Conservation (phyloP, 1,140 invertebrate genomes). For the Diorhabda sublineata region DNA sequence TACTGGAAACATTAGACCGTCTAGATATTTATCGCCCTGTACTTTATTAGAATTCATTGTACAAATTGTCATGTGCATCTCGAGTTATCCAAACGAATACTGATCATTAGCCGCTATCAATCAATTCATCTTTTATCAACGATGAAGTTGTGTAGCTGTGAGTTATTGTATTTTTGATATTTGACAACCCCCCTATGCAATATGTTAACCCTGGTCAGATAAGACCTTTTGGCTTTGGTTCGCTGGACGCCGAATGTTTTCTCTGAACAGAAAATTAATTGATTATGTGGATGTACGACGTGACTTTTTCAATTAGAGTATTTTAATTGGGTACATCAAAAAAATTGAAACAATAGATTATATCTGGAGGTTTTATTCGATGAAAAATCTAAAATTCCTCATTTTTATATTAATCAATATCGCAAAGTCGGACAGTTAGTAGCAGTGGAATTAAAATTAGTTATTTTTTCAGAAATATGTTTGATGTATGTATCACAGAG, state of each 20-base stretch:
- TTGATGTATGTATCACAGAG: no score
- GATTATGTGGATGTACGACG: not conserved
- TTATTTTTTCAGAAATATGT: no score
- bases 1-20: no score
- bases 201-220: conserved; percentile 35
- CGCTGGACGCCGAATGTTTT: conserved; percentile 14
- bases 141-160: conserved; percentile 22
- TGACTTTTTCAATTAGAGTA: no score
- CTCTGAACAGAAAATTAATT: conserved; percentile 15
- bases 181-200: conserved; percentile 40
- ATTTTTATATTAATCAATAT: no score
- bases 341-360: no score
- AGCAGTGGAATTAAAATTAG: no score
- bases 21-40: not conserved
- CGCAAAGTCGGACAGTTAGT: no score
- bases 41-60: conserved; percentile 14
- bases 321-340: no score
- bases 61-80: conserved; percentile 34
- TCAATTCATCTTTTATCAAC: conserved; percentile 12
- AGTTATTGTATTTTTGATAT: conserved; percentile 42
- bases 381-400: no score
- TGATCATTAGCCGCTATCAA: conserved; percentile 14
- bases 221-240: conserved; percentile 22
- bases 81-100: conserved; percentile 22
- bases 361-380: no score